These are phyloP conservation scores for Meteorus cinctellus DNA, from an alignment of 2,888 invertebrate genomes.

Conservation along the genomic window DNA sequence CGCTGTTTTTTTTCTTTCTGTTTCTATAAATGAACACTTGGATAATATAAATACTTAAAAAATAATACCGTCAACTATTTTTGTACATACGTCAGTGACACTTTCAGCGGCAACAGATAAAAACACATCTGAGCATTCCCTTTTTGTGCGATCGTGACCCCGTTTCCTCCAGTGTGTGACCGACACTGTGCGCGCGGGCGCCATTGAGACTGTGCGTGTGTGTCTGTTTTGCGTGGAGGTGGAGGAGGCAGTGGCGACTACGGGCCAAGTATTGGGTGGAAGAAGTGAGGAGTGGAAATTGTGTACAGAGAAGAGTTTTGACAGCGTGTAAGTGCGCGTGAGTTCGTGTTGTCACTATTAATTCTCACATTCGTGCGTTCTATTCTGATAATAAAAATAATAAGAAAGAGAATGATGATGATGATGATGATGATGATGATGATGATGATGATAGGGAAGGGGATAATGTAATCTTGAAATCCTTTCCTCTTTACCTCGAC, in stretches of 20 bases:
- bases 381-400: not conserved
- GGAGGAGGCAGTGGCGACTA: not conserved
- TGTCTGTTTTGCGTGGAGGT: not conserved
- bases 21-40: not conserved
- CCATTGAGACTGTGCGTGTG: conserved; percentile 49
- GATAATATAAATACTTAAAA: not conserved
- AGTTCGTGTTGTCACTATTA: not conserved
- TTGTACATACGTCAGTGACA: conserved; percentile 33
- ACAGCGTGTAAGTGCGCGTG: not conserved
- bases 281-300: not conserved
- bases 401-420: not conserved
- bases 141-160: conserved; percentile 70
- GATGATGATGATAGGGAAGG: too few relatives aligned
- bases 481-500: not conserved
- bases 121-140: conserved; percentile 59
- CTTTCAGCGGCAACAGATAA: conserved; percentile 40
- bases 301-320: not conserved
- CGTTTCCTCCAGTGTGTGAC: conserved; percentile 66
- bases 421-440: not conserved
- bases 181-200: conserved; percentile 62
- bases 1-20: too few relatives aligned
- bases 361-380: not conserved
- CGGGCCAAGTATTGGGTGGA: not conserved
- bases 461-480: not conserved
- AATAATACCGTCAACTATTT: conserved; percentile 6